Conservation (phyloP, 37 sponge, comb jelly and placozoan genomes). For the Tethya wilhelma region DNA sequence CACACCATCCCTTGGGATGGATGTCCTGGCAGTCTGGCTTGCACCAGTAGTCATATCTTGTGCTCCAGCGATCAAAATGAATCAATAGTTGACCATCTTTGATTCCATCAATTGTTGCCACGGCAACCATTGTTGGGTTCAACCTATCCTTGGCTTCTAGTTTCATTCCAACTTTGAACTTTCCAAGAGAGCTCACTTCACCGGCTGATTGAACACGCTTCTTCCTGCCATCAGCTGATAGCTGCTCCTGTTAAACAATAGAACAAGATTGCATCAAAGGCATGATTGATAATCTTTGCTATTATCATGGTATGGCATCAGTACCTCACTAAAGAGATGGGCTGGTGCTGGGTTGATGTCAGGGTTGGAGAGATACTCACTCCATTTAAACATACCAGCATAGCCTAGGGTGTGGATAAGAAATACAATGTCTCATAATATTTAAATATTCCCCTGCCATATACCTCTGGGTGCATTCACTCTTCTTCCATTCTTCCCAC, state of each 20-base stretch:
- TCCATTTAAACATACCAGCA: constrained; percentile 62
- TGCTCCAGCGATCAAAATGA: constrained; percentile 86
- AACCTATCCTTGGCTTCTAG: constrained; percentile 80
- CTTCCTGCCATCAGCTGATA: background rate
- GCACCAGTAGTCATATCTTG: constrained; percentile 81
- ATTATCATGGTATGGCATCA: background rate
- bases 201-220: background rate
- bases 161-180: constrained; percentile 58
- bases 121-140: constrained; percentile 73
- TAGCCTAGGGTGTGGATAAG: background rate
- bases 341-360: constrained; percentile 72
- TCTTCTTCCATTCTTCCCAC: constrained; percentile 35
- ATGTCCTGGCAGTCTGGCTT: constrained; percentile 55
- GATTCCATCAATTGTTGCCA: constrained; percentile 71
- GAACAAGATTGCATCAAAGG: background rate
- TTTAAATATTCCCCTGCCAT: background rate
- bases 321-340: constrained; percentile 65
- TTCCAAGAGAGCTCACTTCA: too few relatives aligned
- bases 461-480: constrained; percentile 47
- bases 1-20: constrained; percentile 75
- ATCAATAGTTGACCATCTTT: constrained; percentile 62
- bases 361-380: constrained; percentile 42
- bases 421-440: background rate
- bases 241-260: constrained; percentile 15
- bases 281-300: background rate